Percentiles rank a stretch among this genome's conserved stretches.
phyloP scores from a whole-genome alignment of 2,113 vertebrate genomes.

The Poeciliopsis turrubarensis region DNA sequence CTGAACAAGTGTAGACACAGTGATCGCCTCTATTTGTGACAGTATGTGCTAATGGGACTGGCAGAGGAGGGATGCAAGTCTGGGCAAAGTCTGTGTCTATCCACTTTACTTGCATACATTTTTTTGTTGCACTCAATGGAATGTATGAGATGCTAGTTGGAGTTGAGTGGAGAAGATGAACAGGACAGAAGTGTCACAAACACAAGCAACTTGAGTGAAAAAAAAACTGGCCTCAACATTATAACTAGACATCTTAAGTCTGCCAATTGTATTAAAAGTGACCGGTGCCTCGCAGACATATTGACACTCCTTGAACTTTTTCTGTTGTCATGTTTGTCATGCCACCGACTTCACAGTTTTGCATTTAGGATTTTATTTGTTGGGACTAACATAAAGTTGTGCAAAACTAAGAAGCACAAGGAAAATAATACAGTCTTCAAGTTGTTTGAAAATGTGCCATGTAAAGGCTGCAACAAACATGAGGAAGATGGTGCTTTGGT shows the following conservation, averaged over 20 bases:
- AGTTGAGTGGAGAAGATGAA: slow-evolving; percentile 4
- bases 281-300: too few species aligned
- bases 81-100: slow-evolving; percentile 54
- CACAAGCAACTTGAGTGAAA: not conserved
- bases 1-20: not conserved
- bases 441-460: not conserved
- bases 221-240: not conserved
- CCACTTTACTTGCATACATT: slow-evolving; percentile 29
- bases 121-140: slow-evolving; percentile 36
- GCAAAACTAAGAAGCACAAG: not conserved
- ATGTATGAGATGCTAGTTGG: slow-evolving; percentile 27
- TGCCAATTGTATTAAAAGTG: not conserved
- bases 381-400: too few species aligned
- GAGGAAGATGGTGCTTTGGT: too few species aligned
- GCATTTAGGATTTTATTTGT: too few species aligned
- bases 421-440: not conserved
- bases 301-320: too few species aligned
- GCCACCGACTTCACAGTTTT: too few species aligned
- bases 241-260: not conserved
- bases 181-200: not conserved
- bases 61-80: slow-evolving; percentile 53
- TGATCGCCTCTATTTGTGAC: not conserved
- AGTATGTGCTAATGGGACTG: not conserved
- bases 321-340: too few species aligned
- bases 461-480: too few species aligned